Evolutionary conservation across 92 coral and sea anemone genomes (phyloP), one percentile per base, ranked within the genome.

Genomic region (Palythoa heliodiscus): DNA sequence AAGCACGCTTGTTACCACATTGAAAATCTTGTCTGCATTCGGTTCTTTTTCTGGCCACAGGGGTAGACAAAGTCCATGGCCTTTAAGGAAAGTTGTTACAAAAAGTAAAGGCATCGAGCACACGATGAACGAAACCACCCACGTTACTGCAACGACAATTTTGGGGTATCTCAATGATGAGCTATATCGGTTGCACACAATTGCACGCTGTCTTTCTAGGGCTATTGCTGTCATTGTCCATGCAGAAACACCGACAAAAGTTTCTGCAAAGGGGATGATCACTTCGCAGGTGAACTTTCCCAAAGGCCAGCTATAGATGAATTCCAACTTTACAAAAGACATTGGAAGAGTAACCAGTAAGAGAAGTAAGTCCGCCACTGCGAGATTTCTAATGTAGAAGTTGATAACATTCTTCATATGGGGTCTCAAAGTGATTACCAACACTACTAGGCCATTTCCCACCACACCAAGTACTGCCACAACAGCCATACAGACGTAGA

Each of bases 301-400:
- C 1, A 75, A 13, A 12, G 80, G 80, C 80, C 80, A 75, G 23
- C 4, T 52, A 47, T 50, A 75, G n/a, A 53, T 14, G 15, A 75
- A 75, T 23, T 75, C 80, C 64, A 75, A 20, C 64, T 75, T 75
- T 10, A 75, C 80, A 25, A 75, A 19, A 2, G 64, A 40, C 43
- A 75, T 7, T 4, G 80, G 80, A 24, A 75, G 17, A 14, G 80
- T 39, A 7, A 75, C 11, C 64, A 75, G 9, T 14, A 75, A 11
- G 2, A 75, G 47, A 8, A 75, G n/a, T 13, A 25, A 22, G 43
- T 75, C 80, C 10, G 80, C 80, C 4, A 75, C n/a, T 24, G 80
- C 80, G 29, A 75, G 80, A 24, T 53, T 75, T 23, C 80, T 50
- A 6, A 75, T 75, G 64, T 75, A 75, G 67, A n/a, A 75, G 80